Evolutionary conservation across 2,113 vertebrate genomes (phyloP), one percentile per base, ranked within the genome.

Genomic region (Lepisosteus oculatus): DNA sequence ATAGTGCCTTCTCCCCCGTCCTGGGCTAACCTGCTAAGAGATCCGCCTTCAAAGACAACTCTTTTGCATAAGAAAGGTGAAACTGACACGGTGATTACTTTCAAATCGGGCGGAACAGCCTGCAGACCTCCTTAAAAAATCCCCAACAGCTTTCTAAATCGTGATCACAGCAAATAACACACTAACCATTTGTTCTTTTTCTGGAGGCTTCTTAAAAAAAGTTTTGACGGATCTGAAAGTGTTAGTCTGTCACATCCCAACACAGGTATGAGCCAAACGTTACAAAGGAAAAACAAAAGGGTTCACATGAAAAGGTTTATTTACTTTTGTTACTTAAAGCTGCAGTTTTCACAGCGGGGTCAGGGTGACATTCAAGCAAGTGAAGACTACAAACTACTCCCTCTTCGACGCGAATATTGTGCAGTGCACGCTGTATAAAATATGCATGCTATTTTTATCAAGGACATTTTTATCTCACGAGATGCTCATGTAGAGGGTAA

Each of bases 51-150:
- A 91, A 91, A 93, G 91, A 89, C 93, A 91, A 77, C 89, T 90
- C 86, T 89, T 95, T 95, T 93, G 91, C 94, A 95, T 96, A 92
- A 95, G 90, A 96, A 96, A 95, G 93, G 91, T 89, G 90, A 92
- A 90, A 92, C 91, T 91, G 94, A 92, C 93, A 94, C 92, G 93
- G 90, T 85, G 91, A 94, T 95, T 93, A 92, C 89, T 91, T 90
- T 85, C 89, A 90, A 92, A 91, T 91, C 89, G 88, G 80, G 92
- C 89, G 90, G 90, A 94, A 90, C 92, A 85, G 93, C 87, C 89
- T 87, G 80, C 86, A 88, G 85, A 83, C 84, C 82, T 88, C 86
- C 85, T 85, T 82, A 80, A 86, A 86, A 78, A 86, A 77, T 70
- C 86, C 81, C 77, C 81, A 64, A 78, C 80, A 80, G 79, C 80